These are phyloP conservation scores for Aurelia sp. DNA, from an alignment of 30 jellyfish, hydroid and myxozoan genomes.

Conservation along the genomic window DNA sequence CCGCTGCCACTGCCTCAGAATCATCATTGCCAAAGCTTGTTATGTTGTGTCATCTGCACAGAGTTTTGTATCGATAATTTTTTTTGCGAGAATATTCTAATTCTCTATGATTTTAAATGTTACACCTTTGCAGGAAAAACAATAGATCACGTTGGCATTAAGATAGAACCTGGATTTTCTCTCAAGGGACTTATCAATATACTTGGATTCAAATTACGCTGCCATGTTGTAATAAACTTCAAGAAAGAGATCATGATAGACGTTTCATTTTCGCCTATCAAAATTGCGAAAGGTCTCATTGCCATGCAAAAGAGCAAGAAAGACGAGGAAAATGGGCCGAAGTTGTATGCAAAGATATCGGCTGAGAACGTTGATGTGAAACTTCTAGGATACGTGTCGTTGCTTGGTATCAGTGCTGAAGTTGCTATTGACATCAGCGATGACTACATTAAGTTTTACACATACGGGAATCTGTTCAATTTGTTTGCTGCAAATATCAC, in stretches of 20 bases:
- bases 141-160: constrained; percentile 63
- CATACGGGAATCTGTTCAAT: constrained; percentile 78
- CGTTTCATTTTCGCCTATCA: constrained; percentile 82
- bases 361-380: constrained; percentile 44
- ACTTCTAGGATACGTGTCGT: constrained; percentile 51
- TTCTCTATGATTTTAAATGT: too few species aligned
- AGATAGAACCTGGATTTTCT: constrained; percentile 74
- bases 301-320: constrained; percentile 39
- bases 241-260: constrained; percentile 51
- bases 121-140: constrained; percentile 48
- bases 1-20: too few species aligned
- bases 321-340: constrained; percentile 92
- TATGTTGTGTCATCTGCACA: too few species aligned
- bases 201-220: constrained; percentile 61
- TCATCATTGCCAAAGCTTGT: too few species aligned
- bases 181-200: constrained; percentile 69
- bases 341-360: constrained; percentile 43
- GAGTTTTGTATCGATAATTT: too few species aligned
- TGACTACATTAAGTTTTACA: constrained; percentile 51
- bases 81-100: too few species aligned
- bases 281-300: constrained; percentile 69
- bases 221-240: constrained; percentile 66
- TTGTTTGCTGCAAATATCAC: constrained; percentile 82
- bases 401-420: constrained; percentile 81
- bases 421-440: constrained; percentile 63